Percentiles rank a stretch among this genome's conserved stretches.
Conservation (phyloP, 2,113 vertebrate genomes). For the Cathartes aura region DNA sequence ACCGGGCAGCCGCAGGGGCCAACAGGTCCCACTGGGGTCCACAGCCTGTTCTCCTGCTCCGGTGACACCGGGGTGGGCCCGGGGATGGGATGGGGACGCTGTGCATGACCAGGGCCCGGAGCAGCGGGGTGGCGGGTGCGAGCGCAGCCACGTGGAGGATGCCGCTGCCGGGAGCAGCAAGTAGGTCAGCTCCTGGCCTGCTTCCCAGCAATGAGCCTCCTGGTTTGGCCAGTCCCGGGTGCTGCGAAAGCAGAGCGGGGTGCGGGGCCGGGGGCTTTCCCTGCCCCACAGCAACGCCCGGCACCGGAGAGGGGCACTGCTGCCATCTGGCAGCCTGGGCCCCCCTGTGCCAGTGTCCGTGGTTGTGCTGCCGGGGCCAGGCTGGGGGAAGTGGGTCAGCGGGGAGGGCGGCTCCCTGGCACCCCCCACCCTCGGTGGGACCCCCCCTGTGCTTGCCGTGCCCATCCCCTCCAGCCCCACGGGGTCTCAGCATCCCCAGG, state of each 20-base stretch:
- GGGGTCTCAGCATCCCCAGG: neutral
- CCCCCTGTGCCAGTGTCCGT: rapidly evolving
- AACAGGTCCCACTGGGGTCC: neutral
- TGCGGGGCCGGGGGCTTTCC: neutral
- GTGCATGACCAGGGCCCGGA: rapidly evolving
- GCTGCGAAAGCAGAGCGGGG: neutral
- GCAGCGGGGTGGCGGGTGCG: neutral
- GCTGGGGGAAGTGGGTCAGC: neutral
- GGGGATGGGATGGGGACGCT: neutral
- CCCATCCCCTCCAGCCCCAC: rapidly evolving
- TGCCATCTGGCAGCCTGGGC: neutral
- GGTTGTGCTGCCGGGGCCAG: neutral
- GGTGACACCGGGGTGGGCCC: neutral
- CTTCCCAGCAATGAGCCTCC: neutral
- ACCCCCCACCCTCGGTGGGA: rapidly evolving
- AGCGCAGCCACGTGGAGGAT: neutral
- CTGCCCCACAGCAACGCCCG: neutral
- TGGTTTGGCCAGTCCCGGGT: rapidly evolving
- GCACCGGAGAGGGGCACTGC: neutral
- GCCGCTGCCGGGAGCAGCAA: neutral
- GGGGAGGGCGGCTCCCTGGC: neutral
- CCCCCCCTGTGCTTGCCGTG: neutral
- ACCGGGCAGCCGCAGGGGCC: rapidly evolving
- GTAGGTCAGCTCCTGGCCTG: slow-evolving; percentile 46
- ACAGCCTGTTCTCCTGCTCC: rapidly evolving